A percentile compares a stretch with the other conserved stretches of the same genome.
These are phyloP conservation scores for Amphiprion clarkii DNA, from an alignment of 2,797 vertebrate genomes.

Conservation along the genomic window DNA sequence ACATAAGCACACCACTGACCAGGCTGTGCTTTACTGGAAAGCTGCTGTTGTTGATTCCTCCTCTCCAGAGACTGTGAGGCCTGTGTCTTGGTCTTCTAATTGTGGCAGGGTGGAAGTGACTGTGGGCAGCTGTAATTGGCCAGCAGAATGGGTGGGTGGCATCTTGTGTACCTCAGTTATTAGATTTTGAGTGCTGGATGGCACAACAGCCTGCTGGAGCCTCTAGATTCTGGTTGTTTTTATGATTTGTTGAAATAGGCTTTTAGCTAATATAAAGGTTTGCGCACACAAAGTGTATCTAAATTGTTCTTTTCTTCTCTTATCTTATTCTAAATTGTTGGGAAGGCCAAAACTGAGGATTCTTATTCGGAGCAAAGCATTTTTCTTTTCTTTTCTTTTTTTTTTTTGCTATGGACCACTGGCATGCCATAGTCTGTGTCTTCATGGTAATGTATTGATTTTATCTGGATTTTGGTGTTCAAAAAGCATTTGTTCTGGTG, in stretches of 20 bases:
- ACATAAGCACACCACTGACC: slow-evolving; percentile 45
- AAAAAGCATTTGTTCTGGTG: not conserved
- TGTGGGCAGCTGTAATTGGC: slow-evolving; percentile 54
- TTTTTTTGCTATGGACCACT: not conserved
- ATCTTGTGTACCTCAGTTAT: slow-evolving; percentile 55
- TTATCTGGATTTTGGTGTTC: not conserved
- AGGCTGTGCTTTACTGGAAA: slow-evolving; percentile 39
- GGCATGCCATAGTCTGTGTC: not conserved
- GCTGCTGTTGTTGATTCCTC: slow-evolving; percentile 44
- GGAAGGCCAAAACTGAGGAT: not conserved
- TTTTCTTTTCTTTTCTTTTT: not conserved
- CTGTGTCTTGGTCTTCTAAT: slow-evolving; percentile 57
- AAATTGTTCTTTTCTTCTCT: slow-evolving; percentile 12
- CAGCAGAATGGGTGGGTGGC: slow-evolving; percentile 49
- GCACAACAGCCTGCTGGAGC: slow-evolving; percentile 29
- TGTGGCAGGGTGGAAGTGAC: slow-evolving; percentile 54
- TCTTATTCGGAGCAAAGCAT: not conserved
- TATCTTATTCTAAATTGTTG: not conserved
- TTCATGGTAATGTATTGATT: not conserved
- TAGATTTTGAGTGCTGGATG: slow-evolving; percentile 31
- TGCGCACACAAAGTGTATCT: slow-evolving; percentile 21
- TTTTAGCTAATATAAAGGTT: slow-evolving; percentile 36
- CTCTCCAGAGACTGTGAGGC: slow-evolving; percentile 47
- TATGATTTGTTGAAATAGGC: slow-evolving; percentile 17
- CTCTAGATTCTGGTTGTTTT: slow-evolving; percentile 11